These are phyloP conservation scores for Lucifuga dentata DNA, from an alignment of 2,113 vertebrate genomes.

Conservation along the genomic window DNA sequence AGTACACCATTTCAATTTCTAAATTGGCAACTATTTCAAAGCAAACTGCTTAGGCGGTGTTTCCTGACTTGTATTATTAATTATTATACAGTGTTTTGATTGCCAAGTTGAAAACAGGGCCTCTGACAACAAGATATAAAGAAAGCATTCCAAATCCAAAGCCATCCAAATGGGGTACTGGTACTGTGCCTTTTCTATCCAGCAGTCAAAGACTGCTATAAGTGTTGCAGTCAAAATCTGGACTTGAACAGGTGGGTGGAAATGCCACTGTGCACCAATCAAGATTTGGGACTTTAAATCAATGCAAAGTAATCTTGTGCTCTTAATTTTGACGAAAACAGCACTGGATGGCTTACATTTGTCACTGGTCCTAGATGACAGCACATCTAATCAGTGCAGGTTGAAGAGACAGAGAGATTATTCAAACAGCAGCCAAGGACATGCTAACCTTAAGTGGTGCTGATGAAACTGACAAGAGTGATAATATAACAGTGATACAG, in stretches of 20 bases:
- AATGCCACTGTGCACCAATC: slow-evolving; percentile 15
- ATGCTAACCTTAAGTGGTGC: slow-evolving; percentile 74
- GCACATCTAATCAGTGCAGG: slow-evolving; percentile 71
- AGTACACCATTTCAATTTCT: neutral
- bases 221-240: neutral
- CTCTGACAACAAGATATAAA: too few relatives aligned
- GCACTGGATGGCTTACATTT: slow-evolving; percentile 60
- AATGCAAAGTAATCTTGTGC: slow-evolving; percentile 50
- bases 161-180: too few relatives aligned
- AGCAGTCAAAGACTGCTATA: too few relatives aligned
- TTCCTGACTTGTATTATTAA: slow-evolving; percentile 7
- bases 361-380: slow-evolving; percentile 67
- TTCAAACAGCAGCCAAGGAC: slow-evolving; percentile 80
- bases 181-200: too few relatives aligned
- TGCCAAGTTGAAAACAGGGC: too few relatives aligned
- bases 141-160: too few relatives aligned
- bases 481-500: slow-evolving; percentile 57
- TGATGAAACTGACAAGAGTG: slow-evolving; percentile 74
- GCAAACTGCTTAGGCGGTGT: neutral
- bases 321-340: slow-evolving; percentile 66
- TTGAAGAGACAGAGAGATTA: slow-evolving; percentile 68
- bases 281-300: slow-evolving; percentile 30
- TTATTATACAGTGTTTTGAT: too few relatives aligned
- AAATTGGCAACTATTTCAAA: neutral
- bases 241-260: neutral